phyloP scores from a whole-genome alignment of 2,113 vertebrate genomes.

The Aldabrachelys gigantea region DNA sequence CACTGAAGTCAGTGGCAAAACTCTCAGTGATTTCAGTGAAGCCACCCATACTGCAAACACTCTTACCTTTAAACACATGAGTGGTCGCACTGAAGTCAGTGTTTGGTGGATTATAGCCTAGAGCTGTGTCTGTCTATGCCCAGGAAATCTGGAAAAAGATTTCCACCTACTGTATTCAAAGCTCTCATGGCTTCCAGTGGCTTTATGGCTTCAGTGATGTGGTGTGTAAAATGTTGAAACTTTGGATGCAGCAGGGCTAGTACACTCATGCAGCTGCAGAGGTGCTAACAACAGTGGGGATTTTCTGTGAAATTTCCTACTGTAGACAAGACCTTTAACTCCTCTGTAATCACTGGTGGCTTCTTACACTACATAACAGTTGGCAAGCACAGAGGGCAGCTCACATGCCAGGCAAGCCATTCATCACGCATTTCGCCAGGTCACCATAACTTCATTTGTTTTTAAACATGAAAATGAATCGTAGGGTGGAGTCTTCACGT shows the following conservation, averaged over 20 bases:
- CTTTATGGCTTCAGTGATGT: not conserved
- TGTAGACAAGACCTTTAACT: not conserved
- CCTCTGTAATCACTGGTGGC: not conserved
- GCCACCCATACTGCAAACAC: not conserved
- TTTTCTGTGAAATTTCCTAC: not conserved
- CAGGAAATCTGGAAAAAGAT: not conserved
- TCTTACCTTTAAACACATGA: not conserved
- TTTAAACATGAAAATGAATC: not conserved
- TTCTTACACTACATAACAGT: not conserved
- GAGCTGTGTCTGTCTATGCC: not conserved
- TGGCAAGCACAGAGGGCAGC: not conserved
- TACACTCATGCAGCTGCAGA: not conserved
- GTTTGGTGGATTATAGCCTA: not conserved
- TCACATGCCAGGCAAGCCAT: not conserved
- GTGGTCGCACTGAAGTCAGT: not conserved
- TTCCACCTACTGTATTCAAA: not conserved
- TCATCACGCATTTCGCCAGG: not conserved
- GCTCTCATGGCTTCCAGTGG: not conserved
- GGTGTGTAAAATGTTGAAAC: not conserved
- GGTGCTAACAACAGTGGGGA: not conserved
- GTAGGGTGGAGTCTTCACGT: not conserved
- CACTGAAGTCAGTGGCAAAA: not conserved
- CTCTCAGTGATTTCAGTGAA: not conserved
- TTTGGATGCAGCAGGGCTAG: not conserved
- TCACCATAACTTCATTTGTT: not conserved